Evolutionary conservation across 2,113 vertebrate species (phyloP), one percentile per base, ranked within the genome.

Genomic region (Phalacrocorax pelagicus): DNA sequence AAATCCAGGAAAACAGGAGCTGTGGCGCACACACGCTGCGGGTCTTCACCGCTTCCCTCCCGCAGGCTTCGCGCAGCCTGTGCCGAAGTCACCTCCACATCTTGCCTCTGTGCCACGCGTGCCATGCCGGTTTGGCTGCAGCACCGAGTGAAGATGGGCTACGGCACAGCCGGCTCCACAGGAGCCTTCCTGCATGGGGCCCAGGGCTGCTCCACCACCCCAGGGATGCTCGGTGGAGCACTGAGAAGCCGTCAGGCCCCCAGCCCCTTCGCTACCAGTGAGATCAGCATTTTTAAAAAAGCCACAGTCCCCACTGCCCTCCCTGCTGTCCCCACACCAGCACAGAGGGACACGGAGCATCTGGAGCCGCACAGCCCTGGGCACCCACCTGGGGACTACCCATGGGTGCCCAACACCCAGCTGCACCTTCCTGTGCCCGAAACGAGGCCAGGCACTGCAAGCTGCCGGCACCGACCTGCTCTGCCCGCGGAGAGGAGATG

Each of bases 21-120:
- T 49, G 51, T 0, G 1, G 51, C 5, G 5, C 51, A 19, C 0
- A 3, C 78, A 44, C 11, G 1, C 29, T 5, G 47, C 0, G 6
- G 51, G 59, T 18, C 65, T 26, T 71, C 40, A 12, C 26, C 0
- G 2, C 44, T 46, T 18, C 44, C 44, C 44, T 17, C 44, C 44
- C 16, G 44, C 15, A 17, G 44, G 44, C 15, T 46, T 46, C 44
- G 44, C 44, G 15, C 0, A 0, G 57, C 20, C 36, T 5, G 0
- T 0, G 5, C 26, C 10, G 3, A 81, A 92, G 36, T 42, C 32
- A 10, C 34, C 79, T 55, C 65, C 21, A 23, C 67, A 49, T 30
- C 55, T 62, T 38, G 46, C 38, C 51, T 36, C 29, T 14, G 11
- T 18, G 34, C 59, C 2, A 38, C 38, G 10, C 38, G 4, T 21